These are phyloP conservation scores for Neocrepidodera transversa DNA, from an alignment of 2,888 invertebrate species.

Conservation along the genomic window DNA sequence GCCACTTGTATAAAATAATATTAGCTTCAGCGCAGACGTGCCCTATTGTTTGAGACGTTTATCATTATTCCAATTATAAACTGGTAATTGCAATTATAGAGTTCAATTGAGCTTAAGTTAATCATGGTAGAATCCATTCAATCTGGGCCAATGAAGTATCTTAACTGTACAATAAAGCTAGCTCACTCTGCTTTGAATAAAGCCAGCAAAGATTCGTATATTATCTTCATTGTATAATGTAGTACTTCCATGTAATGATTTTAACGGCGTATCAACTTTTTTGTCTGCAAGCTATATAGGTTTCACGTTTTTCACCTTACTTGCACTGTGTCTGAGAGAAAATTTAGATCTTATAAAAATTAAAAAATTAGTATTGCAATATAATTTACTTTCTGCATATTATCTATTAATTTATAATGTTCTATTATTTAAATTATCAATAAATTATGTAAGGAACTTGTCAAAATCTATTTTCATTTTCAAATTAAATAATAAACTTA, in stretches of 20 bases:
- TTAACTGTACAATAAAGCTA: slow-evolving; percentile 1
- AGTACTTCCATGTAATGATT: neutral
- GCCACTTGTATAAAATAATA: too few species aligned
- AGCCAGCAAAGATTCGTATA: neutral
- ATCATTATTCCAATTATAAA: slow-evolving; percentile 2
- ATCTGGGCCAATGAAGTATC: slow-evolving; percentile 3
- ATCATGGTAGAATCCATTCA: slow-evolving; percentile 2
- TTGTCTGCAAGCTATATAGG: neutral
- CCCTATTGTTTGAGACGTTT: slow-evolving; percentile 1
- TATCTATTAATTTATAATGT: too few species aligned
- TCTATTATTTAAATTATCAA: too few species aligned
- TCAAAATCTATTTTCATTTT: too few species aligned
- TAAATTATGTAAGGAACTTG: too few species aligned
- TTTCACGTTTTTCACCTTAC: slow-evolving; percentile 2
- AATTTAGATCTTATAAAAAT: too few species aligned
- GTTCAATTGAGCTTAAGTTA: slow-evolving; percentile 12
- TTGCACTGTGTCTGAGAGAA: neutral
- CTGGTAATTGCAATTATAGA: slow-evolving; percentile 11
- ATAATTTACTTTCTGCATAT: too few species aligned
- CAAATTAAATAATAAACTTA: too few species aligned
- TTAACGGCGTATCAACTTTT: slow-evolving; percentile 2
- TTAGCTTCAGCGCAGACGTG: neutral
- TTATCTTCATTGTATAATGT: slow-evolving; percentile 1
- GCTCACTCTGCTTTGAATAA: neutral
- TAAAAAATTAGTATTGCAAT: too few species aligned